Base-by-base conservation (phyloP, 35 echinoderm and acorn worm species). In the Apostichopus californicus region DNA sequence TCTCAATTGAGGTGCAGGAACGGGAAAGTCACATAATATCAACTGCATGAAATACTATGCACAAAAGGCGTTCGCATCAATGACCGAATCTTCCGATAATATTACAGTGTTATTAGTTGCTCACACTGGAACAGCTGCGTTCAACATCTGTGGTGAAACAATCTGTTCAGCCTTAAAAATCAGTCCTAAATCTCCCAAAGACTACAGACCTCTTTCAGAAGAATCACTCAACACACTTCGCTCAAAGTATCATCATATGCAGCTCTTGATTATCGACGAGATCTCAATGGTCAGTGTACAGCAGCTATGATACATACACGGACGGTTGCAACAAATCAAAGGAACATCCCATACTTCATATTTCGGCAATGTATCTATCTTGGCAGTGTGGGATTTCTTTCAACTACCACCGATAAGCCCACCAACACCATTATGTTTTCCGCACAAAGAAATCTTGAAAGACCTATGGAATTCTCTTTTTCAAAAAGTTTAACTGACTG, bases 251-350 rank as follows among this genome's bases (percentile, higher is more conserved):
- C 57, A 61, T 52, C 54, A 95, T 13, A 60, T 95, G 56, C 12
- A 93, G 20, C 15, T 96, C 54, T 70, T 96, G 6, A 91, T 93
- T 59, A 93, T 96, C 55, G 95, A 96, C 93, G 92, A 96, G 77
- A 93, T 93, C 20, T 93, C 95, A 61, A 93, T 96, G 95, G 95
- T 96, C 6, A 73, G 60, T 25, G 70, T 68, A 5, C 87, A 96
- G 5, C 53, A 91, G 20, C 71, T 93, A 13, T 75, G 56, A 59
- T 84, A 92, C 86, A 93, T 95, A 81, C 75, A 90, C 63, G 56
- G 87, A 23, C 72, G 91, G 61, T 64, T 92, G 84, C 91, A 90
- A 15, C 83, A 93, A 92, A 95, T 93, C 77, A 70, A 63, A 28
- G 46, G 64, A 65, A 28, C 78, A 6, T 94, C 54, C 93, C 14